phyloP scores from a whole-genome alignment of 2,797 vertebrate genomes.

The Paguma larvata region DNA sequence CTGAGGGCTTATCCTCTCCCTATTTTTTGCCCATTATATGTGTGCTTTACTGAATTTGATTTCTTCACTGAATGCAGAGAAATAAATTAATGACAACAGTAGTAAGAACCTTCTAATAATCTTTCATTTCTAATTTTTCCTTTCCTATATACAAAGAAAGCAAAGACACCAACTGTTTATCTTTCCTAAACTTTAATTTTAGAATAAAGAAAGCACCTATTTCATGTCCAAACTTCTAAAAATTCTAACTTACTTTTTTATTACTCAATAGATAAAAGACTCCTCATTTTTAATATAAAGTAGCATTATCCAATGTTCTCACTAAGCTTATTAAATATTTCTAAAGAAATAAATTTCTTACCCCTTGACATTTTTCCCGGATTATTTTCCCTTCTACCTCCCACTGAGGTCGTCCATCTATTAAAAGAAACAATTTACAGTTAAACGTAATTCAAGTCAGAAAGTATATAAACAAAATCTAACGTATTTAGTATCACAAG shows the following conservation, averaged over 20 bases:
- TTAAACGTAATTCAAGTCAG: constrained; percentile 82
- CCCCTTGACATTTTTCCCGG: constrained; percentile 97
- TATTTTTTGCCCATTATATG: not conserved
- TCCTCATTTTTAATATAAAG: not conserved
- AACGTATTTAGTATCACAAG: constrained; percentile 15
- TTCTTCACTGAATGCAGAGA: constrained; percentile 49
- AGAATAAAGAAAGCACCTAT: constrained; percentile 37
- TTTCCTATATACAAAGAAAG: not conserved
- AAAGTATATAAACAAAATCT: constrained; percentile 69
- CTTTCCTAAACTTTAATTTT: constrained; percentile 48
- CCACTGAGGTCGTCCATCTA: constrained; percentile 99
- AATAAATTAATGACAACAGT: constrained; percentile 36
- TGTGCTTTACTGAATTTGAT: constrained; percentile 33
- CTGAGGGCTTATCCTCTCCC: not conserved
- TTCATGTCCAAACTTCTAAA: constrained; percentile 39
- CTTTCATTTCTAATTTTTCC: constrained; percentile 46
- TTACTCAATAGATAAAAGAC: constrained; percentile 38
- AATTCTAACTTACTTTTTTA: constrained; percentile 60
- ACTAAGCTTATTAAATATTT: constrained; percentile 67
- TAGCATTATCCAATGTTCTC: constrained; percentile 57
- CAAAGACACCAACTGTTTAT: not conserved
- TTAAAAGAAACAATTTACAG: constrained; percentile 83
- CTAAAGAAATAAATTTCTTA: constrained; percentile 88
- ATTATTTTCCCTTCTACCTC: constrained; percentile 98
- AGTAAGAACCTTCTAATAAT: constrained; percentile 33